These are phyloP conservation scores for Apostichopus californicus DNA, from an alignment of 35 echinoderm and acorn worm genomes.

Conservation along the genomic window DNA sequence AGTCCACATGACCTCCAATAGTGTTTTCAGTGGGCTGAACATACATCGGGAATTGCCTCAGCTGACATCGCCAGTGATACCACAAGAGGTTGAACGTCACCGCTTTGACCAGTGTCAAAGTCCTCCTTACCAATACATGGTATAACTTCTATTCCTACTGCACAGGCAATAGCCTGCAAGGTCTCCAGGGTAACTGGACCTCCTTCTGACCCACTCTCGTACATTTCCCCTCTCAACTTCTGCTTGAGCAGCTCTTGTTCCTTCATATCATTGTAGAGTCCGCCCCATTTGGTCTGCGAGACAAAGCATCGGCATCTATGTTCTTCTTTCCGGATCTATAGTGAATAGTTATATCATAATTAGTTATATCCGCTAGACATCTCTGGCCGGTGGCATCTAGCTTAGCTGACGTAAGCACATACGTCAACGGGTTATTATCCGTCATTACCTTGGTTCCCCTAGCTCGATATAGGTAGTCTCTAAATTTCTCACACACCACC, in stretches of 20 bases:
- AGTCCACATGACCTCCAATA: not conserved
- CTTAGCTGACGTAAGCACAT: constrained; percentile 38
- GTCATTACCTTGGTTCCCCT: constrained; percentile 29
- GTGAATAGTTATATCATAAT: constrained; percentile 44
- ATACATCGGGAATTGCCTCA: constrained; percentile 23
- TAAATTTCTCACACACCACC: constrained; percentile 49
- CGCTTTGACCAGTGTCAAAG: too few species aligned
- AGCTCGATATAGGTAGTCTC: constrained; percentile 46
- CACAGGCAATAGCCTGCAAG: not conserved
- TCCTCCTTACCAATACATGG: not conserved
- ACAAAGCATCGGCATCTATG: constrained; percentile 54
- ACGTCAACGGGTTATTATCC: constrained; percentile 36
- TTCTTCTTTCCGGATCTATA: constrained; percentile 41
- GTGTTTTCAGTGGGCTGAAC: not conserved
- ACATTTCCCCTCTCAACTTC: not conserved
- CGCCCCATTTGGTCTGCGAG: not conserved
- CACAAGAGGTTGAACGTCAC: not conserved
- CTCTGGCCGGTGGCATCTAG: constrained; percentile 54
- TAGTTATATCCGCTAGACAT: constrained; percentile 51
- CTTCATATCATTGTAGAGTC: not conserved
- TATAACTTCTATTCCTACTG: not conserved
- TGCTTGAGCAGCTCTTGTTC: constrained; percentile 36
- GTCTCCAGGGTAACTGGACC: not conserved
- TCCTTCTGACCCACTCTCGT: not conserved
- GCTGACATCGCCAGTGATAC: constrained; percentile 17